Evolutionary conservation across 2,113 vertebrate genomes (phyloP).

Genomic region (Dolichallabes microphthalmus): DNA sequence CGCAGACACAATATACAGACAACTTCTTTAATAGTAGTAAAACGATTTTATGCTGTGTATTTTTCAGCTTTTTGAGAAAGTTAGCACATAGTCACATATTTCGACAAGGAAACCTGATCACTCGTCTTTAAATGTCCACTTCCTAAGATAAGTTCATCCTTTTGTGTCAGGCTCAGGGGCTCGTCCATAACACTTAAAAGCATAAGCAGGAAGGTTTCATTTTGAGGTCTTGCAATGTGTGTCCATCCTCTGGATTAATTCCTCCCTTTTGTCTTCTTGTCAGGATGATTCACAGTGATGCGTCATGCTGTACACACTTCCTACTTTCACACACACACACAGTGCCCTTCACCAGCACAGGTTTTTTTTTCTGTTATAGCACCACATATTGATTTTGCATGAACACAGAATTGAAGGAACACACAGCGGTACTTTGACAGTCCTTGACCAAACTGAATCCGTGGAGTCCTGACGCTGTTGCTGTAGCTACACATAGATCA

Average conservation of each 20-base stretch:
- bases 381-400: slow-evolving; percentile 24
- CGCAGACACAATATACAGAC: not conserved
- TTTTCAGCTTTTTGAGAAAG: not conserved
- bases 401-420: not conserved
- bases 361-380: not conserved
- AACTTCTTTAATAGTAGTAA: not conserved
- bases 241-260: slow-evolving; percentile 22
- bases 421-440: slow-evolving; percentile 18
- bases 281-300: not conserved
- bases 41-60: not conserved
- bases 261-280: slow-evolving; percentile 18
- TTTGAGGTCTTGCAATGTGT: slow-evolving; percentile 16
- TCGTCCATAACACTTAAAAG: slow-evolving; percentile 8
- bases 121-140: slow-evolving; percentile 8
- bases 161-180: slow-evolving; percentile 12
- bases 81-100: not conserved
- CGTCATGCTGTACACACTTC: slow-evolving; percentile 19
- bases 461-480: slow-evolving; percentile 19
- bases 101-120: not conserved
- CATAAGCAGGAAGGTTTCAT: slow-evolving; percentile 16
- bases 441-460: slow-evolving; percentile 9
- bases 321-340: slow-evolving; percentile 21
- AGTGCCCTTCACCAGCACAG: not conserved
- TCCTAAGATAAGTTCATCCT: not conserved
- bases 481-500: slow-evolving; percentile 42